Conservation (phyloP, 1,140 invertebrate species). For the Delia radicum region DNA sequence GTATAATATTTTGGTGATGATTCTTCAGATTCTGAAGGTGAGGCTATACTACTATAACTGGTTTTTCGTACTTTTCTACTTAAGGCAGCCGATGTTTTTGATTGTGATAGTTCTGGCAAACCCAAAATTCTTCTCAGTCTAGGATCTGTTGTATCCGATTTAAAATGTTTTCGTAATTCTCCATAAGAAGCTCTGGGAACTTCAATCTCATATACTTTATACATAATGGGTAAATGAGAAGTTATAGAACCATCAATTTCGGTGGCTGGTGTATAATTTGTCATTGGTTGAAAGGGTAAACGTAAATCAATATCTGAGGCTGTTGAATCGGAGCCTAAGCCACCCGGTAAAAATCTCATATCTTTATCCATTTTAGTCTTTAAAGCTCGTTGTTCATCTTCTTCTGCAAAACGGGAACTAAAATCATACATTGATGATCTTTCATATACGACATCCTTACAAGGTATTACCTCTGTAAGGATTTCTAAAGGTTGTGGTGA, state of each 20-base stretch:
- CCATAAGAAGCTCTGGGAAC: constrained; percentile 74
- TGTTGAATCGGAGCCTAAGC: neutral
- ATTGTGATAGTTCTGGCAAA: constrained; percentile 34
- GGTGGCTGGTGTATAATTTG: constrained; percentile 76
- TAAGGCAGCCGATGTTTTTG: constrained; percentile 14
- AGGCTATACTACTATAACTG: constrained; percentile 26
- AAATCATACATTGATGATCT: constrained; percentile 47
- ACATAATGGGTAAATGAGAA: constrained; percentile 72
- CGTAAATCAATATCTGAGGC: constrained; percentile 73
- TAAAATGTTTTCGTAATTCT: constrained; percentile 69
- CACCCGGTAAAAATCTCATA: constrained; percentile 26
- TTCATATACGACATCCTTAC: constrained; percentile 28
- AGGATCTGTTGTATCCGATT: constrained; percentile 72
- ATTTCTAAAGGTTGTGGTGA: constrained; percentile 43
- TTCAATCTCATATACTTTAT: constrained; percentile 64
- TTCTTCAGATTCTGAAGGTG: constrained; percentile 24
- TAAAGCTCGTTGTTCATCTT: constrained; percentile 25
- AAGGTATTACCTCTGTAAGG: constrained; percentile 11
- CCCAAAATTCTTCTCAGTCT: constrained; percentile 73
- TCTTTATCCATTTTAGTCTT: constrained; percentile 30
- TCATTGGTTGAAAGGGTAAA: constrained; percentile 75
- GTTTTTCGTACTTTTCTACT: constrained; percentile 22
- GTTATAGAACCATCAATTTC: constrained; percentile 81
- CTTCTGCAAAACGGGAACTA: constrained; percentile 29
- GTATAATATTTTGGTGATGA: constrained; percentile 28